Conservation (phyloP, 2,113 vertebrate species). For the Ia io region DNA sequence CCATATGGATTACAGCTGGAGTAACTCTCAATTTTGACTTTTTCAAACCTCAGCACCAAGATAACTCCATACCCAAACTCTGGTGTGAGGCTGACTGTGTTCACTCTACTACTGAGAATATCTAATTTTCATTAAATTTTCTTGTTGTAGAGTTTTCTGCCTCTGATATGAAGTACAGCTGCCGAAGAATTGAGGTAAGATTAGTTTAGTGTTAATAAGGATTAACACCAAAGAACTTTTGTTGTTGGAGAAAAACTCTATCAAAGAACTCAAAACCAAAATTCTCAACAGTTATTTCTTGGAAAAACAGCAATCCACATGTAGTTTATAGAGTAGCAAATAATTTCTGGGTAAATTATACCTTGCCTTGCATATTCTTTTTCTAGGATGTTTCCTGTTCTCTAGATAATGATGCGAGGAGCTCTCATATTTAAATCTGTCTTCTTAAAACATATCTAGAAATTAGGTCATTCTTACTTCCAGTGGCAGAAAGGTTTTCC, state of each 20-base stretch:
- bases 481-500: background rate
- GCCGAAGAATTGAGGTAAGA: slow-evolving; percentile 78
- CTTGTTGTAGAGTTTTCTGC: slow-evolving; percentile 68
- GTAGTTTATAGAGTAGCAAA: background rate
- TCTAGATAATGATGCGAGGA: background rate
- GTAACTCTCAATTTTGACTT: background rate
- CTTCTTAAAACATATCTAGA: background rate
- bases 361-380: background rate
- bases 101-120: slow-evolving; percentile 1
- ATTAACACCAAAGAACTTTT: background rate
- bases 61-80: background rate
- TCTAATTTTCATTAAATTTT: slow-evolving; percentile 41
- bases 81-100: background rate
- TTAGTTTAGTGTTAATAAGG: background rate
- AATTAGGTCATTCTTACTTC: background rate
- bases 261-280: slow-evolving; percentile 7
- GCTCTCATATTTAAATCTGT: background rate
- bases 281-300: background rate
- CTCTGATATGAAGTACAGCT: slow-evolving; percentile 32
- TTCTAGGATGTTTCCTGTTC: background rate
- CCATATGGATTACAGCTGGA: background rate
- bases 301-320: background rate
- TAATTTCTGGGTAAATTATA: background rate
- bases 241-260: background rate
- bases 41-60: background rate